Base-by-base conservation (phyloP, 2,888 invertebrate species). In the Tubulanus polymorphus region DNA sequence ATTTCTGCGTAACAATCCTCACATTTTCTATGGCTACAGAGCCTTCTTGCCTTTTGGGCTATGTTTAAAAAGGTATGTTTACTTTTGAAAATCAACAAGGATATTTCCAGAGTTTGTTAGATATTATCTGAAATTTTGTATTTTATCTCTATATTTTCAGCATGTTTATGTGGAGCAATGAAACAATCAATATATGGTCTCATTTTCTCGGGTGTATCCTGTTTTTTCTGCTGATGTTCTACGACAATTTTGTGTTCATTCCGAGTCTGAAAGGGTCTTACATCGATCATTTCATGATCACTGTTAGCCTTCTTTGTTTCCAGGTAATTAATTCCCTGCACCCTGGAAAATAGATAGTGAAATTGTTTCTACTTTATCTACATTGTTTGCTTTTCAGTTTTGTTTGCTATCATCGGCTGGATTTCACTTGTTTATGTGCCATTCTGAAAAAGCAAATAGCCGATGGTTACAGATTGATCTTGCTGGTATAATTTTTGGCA, bases 171-270 rank as follows among this genome's bases (percentile, higher is more conserved):
- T 92, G 93, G 92, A 94, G 91, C 55, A 96, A 96, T 78, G 96
- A 96, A 80, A 95, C 94, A 0, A 86, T 96, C 75, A 96, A 96
- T 75, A 94, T 96, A 74, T 96, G 96, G 96, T 92, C 92, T 47
- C 96, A 96, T 77, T 83, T 96, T 10, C 58, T 79, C 27, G 83
- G 83, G 41, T 81, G 80, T 60, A 62, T 80, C 45, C 65, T 94
- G 53, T 90, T 96, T 72, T 82, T 91, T 58, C 87, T 87, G 50
- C 81, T 94, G 64, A 90, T 92, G 25, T 83, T 93, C 58, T 89
- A 91, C 70, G 93, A 93, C 76, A 72, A 86, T 85, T 68, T 79
- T 46, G 65, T 75, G 37, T 69, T 71, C 8, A 84, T 93, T 45
- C 81, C 80, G 28, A 72, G 86, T 86, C 61, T 88, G 35, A 67